Percentiles rank a stretch among this genome's conserved stretches.
Conservation (phyloP, 1,140 invertebrate genomes). For the Xylocopa sonorina region DNA sequence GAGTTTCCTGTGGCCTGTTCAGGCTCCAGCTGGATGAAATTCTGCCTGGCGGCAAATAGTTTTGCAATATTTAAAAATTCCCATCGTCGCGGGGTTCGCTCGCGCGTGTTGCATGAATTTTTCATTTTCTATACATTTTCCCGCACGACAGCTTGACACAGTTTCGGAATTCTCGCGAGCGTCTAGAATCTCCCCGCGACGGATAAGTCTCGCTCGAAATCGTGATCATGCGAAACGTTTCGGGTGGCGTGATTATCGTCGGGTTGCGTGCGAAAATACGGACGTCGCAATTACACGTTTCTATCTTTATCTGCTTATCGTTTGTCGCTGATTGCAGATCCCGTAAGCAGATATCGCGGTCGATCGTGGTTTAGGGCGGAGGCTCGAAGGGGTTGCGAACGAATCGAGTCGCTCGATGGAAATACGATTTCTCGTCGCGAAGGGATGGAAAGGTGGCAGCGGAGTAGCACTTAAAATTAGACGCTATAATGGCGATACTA, state of each 20-base stretch:
- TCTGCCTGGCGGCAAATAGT: neutral
- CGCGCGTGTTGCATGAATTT: neutral
- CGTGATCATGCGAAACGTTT: neutral
- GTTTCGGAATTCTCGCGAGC: neutral
- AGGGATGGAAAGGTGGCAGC: neutral
- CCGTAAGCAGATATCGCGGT: neutral
- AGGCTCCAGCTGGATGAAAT: neutral
- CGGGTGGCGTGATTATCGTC: neutral
- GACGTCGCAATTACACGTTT: neutral
- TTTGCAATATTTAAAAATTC: neutral
- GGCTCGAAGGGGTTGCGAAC: neutral
- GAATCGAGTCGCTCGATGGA: neutral
- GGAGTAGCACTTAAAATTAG: neutral
- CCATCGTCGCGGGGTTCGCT: neutral
- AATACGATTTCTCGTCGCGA: neutral
- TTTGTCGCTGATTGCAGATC: neutral
- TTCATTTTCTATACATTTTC: neutral
- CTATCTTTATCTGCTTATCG: neutral
- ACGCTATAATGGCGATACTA: neutral
- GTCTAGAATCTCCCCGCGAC: neutral
- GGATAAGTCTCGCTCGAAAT: neutral
- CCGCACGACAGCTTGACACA: too few species aligned
- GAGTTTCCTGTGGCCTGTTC: neutral
- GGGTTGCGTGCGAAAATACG: neutral
- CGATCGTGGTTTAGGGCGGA: neutral